Base-by-base conservation (phyloP, 2,113 vertebrate species). In the Hyaena hyaena region DNA sequence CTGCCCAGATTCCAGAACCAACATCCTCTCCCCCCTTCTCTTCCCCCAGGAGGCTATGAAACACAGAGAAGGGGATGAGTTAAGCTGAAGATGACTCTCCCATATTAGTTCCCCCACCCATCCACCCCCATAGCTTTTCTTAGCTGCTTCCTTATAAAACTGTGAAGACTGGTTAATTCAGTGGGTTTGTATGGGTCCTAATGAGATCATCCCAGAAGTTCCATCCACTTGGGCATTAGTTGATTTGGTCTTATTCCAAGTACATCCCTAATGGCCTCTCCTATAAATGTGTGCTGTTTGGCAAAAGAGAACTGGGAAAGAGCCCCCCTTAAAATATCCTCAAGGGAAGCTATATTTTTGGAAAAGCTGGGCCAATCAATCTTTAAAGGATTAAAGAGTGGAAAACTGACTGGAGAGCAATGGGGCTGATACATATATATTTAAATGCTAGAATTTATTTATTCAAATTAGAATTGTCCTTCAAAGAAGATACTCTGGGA, bases 401-500 rank as follows among this genome's bases (percentile, higher is more conserved):
- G 73, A 83, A 87, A 92, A 43, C 50, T 87, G 61, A 77, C 16
- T 68, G 43, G 86, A 80, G 76, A 82, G 71, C 65, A 79, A 50
- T 68, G 80, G 12, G 50, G 5, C 35, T 84, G 83, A 48, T 39
- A 16, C 11, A 55, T 55, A 35, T 58, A 45, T 33, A 53, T 85
- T 91, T 93, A 87, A 77, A 86, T 28, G 53, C 6, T 12, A 63
- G 74, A 81, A 80, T 53, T 39, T 84, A 87, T 31, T 81, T 61
- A 90, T 87, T 88, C 65, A 86, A 80, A 83, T 90, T 43, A 61
- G 65, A 96, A n/a, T 65, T 93, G 31, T 33, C 55, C 19, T 45
- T 92, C 39, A 87, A 84, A 87, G 85, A 88, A 55, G 39, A 92
- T 83, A 45, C 45, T 71, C 48, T 93, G n/a, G 39, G 39, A 95